These are phyloP conservation scores for Colletes latitarsis DNA, from an alignment of 1,140 invertebrate genomes.

Conservation along the genomic window DNA sequence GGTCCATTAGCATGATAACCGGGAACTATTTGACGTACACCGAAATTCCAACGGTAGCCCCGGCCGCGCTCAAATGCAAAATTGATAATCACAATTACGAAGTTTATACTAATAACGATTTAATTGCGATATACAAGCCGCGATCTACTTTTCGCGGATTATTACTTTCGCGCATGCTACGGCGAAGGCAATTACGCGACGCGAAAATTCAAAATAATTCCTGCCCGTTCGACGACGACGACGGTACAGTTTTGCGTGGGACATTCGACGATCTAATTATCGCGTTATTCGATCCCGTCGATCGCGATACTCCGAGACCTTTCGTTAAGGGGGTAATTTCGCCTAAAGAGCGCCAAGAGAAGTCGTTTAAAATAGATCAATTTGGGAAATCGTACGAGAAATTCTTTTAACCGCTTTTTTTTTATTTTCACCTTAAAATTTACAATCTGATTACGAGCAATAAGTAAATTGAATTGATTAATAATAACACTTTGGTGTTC, in stretches of 20 bases:
- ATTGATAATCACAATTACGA: slow-evolving; percentile 55
- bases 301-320: neutral
- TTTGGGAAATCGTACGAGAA: too few species aligned
- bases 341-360: too few species aligned
- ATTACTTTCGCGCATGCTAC: slow-evolving; percentile 14
- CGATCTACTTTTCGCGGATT: slow-evolving; percentile 39
- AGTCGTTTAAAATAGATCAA: too few species aligned
- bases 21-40: slow-evolving; percentile 63
- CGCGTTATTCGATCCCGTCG: neutral
- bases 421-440: too few species aligned
- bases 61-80: slow-evolving; percentile 39
- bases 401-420: too few species aligned
- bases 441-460: too few species aligned
- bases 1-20: slow-evolving; percentile 64
- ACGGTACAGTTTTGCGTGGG: too few species aligned
- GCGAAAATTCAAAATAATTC: neutral
- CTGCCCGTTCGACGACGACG: neutral
- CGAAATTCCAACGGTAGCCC: slow-evolving; percentile 25
- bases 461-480: too few species aligned
- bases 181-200: neutral
- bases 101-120: slow-evolving; percentile 54
- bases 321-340: neutral
- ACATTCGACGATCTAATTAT: neutral
- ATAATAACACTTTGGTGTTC: too few species aligned
- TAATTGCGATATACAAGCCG: slow-evolving; percentile 47